Evolutionary conservation across 2,797 vertebrate species (phyloP).

Genomic region (Setipinna tenuifilis): DNA sequence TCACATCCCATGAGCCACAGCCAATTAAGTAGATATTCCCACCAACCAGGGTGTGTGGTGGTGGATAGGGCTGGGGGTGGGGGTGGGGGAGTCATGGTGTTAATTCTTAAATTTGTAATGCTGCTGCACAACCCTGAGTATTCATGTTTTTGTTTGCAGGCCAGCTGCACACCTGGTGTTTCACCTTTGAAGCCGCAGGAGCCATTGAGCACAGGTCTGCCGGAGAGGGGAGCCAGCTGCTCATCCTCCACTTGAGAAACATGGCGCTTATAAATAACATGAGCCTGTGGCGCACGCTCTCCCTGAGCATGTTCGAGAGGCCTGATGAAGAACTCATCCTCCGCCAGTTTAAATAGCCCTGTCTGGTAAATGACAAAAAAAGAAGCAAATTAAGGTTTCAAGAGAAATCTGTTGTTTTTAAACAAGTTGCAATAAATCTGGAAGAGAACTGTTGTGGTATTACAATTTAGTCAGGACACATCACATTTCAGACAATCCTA

Average conservation of each 20-base stretch:
- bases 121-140: neutral
- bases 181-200: slow-evolving; percentile 84
- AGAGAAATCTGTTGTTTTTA: neutral
- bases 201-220: slow-evolving; percentile 52
- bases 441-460: neutral
- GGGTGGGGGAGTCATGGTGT: neutral
- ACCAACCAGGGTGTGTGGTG: neutral
- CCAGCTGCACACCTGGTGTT: neutral
- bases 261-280: slow-evolving; percentile 87
- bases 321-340: slow-evolving; percentile 91
- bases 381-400: neutral
- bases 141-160: neutral
- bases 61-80: too few species aligned
- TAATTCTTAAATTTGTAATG: neutral
- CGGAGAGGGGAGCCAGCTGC: slow-evolving; percentile 54
- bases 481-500: neutral
- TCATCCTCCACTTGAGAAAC: slow-evolving; percentile 48
- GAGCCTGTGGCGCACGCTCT: slow-evolving; percentile 75
- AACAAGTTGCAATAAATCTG: neutral
- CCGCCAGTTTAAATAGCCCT: slow-evolving; percentile 86
- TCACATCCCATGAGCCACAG: neutral
- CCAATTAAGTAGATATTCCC: neutral
- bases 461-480: neutral
- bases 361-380: slow-evolving; percentile 69
- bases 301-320: slow-evolving; percentile 70